A percentile compares a stretch with the other conserved stretches of the same genome.
These are phyloP conservation scores for Metridium senile DNA, from an alignment of 92 coral and sea anemone species.

Conservation along the genomic window DNA sequence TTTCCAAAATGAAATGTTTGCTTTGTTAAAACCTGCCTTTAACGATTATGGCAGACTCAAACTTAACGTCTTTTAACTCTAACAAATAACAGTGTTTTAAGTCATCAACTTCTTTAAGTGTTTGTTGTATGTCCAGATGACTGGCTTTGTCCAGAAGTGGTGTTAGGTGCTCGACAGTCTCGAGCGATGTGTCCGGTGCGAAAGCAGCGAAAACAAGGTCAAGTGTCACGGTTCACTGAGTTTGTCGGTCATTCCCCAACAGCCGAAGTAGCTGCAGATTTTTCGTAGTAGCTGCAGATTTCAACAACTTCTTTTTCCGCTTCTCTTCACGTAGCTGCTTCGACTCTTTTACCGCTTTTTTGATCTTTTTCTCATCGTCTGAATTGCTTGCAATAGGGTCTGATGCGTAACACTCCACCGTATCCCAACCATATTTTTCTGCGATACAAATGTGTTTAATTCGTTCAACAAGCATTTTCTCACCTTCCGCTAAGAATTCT, in stretches of 20 bases:
- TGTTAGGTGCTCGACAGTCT: slow-evolving; percentile 55
- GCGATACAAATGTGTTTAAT: slow-evolving; percentile 60
- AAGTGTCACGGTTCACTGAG: slow-evolving; percentile 21
- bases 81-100: neutral
- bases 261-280: no score
- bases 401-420: no score
- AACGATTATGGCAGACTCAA: slow-evolving; percentile 30
- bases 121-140: slow-evolving; percentile 21
- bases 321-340: no score
- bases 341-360: no score
- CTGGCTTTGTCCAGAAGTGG: slow-evolving; percentile 26
- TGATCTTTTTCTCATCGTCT: no score
- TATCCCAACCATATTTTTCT: no score
- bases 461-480: slow-evolving; percentile 42
- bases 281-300: no score
- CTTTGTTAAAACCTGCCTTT: slow-evolving; percentile 54
- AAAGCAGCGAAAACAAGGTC: slow-evolving; percentile 69
- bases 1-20: slow-evolving; percentile 48
- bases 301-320: no score
- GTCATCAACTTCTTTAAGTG: neutral
- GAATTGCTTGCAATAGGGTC: no score
- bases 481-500: slow-evolving; percentile 35
- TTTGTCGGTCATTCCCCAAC: slow-evolving; percentile 32
- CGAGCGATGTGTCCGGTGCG: slow-evolving; percentile 56
- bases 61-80: slow-evolving; percentile 27